Base-by-base conservation (phyloP, 2,113 vertebrate genomes). In the Maccullochella peelii region DNA sequence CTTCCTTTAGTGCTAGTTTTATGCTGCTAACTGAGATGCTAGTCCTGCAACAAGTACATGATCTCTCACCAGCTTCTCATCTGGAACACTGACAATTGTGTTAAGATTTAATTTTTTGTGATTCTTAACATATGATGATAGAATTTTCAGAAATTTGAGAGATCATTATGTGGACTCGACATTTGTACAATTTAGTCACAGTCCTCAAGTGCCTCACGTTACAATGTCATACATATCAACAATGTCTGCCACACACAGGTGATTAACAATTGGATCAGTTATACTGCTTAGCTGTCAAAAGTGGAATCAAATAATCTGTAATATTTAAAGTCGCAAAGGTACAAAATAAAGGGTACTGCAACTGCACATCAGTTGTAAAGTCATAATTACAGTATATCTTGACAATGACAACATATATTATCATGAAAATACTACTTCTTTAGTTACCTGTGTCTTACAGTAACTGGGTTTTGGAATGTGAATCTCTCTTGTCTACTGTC, bases 401-500 rank as follows among this genome's bases (percentile, higher is more conserved):
- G 6, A 27, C 6, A 52, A 54, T 33, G 18, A 63, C 30, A 33
- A 33, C 30, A 33, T 33, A 33, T 4, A 33, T 33, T 33, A 33
- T 33, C 33, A 33, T 33, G 12, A 55, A 81, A 78, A 73, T 52
- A 50, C 23, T 40, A 16, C 44, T 40, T 70, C 49, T 66, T 80
- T n/a, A 69, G 23, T 78, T 33, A 59, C 42, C 42, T 74, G 52
- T 16, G 65, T 63, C 25, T 70, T 1, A 78, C 8, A 80, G 54
- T 70, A 68, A 79, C 33, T 58, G 6, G 55, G 54, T 25, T 57
- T 63, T 14, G 15, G 12, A 30, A 54, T 49, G 70, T 25, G 52
- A 78, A 58, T 72, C 38, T 72, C 27, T 62, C 38, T 65, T 9
- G 27, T 68, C 55, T 33, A 44, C 61, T 76, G 80, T 54, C 77